phyloP scores from a whole-genome alignment of 1,140 invertebrate genomes.

The Chrysoperla carnea region DNA sequence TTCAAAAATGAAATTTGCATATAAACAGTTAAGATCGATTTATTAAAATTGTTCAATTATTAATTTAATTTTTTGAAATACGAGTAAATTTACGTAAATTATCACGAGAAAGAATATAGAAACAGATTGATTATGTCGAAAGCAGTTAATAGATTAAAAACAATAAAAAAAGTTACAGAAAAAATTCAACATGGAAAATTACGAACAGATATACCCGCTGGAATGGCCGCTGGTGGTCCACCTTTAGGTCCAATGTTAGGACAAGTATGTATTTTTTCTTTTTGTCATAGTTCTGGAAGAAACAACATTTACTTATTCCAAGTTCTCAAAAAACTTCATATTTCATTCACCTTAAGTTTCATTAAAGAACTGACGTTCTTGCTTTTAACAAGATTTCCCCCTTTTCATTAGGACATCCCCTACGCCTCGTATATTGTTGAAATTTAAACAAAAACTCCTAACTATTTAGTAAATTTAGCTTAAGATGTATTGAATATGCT shows the following conservation, averaged over 20 bases:
- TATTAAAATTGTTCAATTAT: no score
- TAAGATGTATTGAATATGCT: no score
- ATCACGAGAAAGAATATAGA: no score
- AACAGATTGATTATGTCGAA: no score
- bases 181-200: slow-evolving; percentile 61
- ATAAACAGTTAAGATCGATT: no score
- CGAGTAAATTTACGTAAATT: no score
- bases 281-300: slow-evolving; percentile 2
- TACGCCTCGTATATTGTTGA: no score
- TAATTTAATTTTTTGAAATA: no score
- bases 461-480: no score
- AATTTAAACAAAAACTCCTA: no score
- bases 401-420: no score
- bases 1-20: no score
- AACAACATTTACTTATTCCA: slow-evolving; percentile 3
- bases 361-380: not conserved
- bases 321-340: slow-evolving; percentile 2
- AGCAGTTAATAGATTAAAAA: slow-evolving; percentile 39
- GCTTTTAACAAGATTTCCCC: not conserved
- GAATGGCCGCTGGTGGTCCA: slow-evolving; percentile 68
- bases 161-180: slow-evolving; percentile 44
- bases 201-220: slow-evolving; percentile 65
- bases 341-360: slow-evolving; percentile 4
- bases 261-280: slow-evolving; percentile 48
- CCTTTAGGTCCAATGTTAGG: slow-evolving; percentile 84